phyloP scores from a whole-genome alignment of 2,797 vertebrate species.

The Amazona ochrocephala region DNA sequence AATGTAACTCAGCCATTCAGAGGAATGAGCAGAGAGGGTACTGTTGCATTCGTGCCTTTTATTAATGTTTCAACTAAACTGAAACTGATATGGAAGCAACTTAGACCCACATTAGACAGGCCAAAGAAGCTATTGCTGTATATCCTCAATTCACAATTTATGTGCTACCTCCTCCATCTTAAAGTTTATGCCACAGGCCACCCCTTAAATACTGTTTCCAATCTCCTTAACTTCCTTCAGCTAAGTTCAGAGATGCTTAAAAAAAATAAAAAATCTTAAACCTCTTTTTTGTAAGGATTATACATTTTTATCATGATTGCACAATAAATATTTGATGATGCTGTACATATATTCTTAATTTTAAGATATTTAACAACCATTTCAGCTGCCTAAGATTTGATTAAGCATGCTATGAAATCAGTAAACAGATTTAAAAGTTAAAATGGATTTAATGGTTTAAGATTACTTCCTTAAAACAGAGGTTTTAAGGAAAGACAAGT shows the following conservation, averaged over 20 bases:
- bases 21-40: neutral
- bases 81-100: neutral
- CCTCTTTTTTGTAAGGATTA: neutral
- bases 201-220: neutral
- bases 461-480: neutral
- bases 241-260: neutral
- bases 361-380: neutral
- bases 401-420: neutral
- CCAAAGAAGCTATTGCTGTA: neutral
- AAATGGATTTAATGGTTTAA: slow-evolving; percentile 10
- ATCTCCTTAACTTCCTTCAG: neutral
- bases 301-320: neutral
- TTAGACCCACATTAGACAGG: neutral
- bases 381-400: slow-evolving; percentile 13
- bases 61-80: neutral
- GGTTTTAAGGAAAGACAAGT: neutral
- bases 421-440: neutral
- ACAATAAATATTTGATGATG: neutral
- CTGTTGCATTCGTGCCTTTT: neutral
- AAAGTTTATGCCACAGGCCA: neutral
- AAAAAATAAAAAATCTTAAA: neutral
- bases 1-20: neutral
- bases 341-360: neutral
- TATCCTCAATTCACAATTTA: neutral
- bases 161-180: neutral